Evolutionary conservation across 1,140 invertebrate species (phyloP).

Genomic region (Coptotermes formosanus): DNA sequence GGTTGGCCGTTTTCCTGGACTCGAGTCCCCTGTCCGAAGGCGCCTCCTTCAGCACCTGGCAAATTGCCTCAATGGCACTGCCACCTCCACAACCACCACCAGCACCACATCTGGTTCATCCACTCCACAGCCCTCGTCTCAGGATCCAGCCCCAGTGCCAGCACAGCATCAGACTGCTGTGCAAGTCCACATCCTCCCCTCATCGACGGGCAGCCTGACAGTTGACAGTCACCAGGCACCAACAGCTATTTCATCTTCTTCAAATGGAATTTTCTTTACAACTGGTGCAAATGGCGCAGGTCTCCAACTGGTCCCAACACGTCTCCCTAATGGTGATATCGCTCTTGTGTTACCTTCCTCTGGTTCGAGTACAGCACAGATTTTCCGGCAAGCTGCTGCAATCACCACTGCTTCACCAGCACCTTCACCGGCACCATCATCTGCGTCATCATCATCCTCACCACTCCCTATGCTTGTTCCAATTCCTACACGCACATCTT

Average conservation of each 20-base stretch:
- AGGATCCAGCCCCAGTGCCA: constrained; percentile 27
- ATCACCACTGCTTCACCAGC: constrained; percentile 44
- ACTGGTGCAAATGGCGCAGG: constrained; percentile 49
- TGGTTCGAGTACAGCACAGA: constrained; percentile 26
- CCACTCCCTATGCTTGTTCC: constrained; percentile 66
- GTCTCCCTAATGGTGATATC: constrained; percentile 61
- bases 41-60: constrained; percentile 71
- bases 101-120: constrained; percentile 36
- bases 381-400: constrained; percentile 36
- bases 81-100: constrained; percentile 34
- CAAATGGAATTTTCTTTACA: constrained; percentile 51
- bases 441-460: constrained; percentile 45
- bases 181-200: constrained; percentile 49
- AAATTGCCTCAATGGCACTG: constrained; percentile 58
- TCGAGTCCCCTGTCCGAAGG: constrained; percentile 68
- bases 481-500: constrained; percentile 66
- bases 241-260: constrained; percentile 43
- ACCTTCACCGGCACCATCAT: constrained; percentile 45
- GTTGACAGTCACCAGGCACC: constrained; percentile 37
- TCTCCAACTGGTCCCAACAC: constrained; percentile 59
- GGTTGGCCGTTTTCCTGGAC: constrained; percentile 70
- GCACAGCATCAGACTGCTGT: constrained; percentile 36
- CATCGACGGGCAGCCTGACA: constrained; percentile 44
- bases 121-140: constrained; percentile 32
- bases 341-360: constrained; percentile 56